Evolutionary conservation across 1,140 invertebrate genomes (phyloP), one percentile per base, ranked within the genome.

Genomic region (Zaprionus ornatus): DNA sequence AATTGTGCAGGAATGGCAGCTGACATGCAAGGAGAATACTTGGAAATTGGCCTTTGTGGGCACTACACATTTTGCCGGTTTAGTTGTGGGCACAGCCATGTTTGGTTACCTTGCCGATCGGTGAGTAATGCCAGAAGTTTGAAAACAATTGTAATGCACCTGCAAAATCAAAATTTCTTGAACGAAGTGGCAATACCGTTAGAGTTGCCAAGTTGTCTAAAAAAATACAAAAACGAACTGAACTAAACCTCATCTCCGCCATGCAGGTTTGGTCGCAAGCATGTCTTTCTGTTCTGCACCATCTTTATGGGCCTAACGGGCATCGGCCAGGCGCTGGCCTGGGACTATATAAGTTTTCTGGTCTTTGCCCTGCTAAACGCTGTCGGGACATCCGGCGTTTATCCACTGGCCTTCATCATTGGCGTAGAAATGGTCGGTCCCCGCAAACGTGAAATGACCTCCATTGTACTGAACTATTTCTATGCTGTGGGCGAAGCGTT

Each of bases 341-440:
- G 93, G 17, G 92, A 94, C 79, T 95, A 95, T 76, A 78, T 91
- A 4, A 93, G 93, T 50, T 95, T 95, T 74, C 74, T 93, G 50
- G 62, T 93, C 1, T 93, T 95, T 52, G 93, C 94, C 5, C 93
- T 95, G 74, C 76, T 95, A 0, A 94, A 95, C 77, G 95, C 95
- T 0, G 78, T 95, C 6, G 94, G 94, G 5, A 94, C 94, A 1
- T 93, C 95, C 12, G 95, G 95, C 12, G 93, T 95, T 15, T 95
- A 95, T 85, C 94, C 94, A 9, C 90, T 95, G 29, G 94, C 94
- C 0, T 95, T 95, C 80, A 95, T 95, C 48, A 93, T 96, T 29
- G 95, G 95, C 42, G 93, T 96, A 15, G 95, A 96, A 93, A 94
- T 95, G 93, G 95, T 96, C 12, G 95, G 95, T 2, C 93, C 93